These are phyloP conservation scores for Amblyjoppa proteus DNA, from an alignment of 2,888 invertebrate genomes.

Conservation along the genomic window DNA sequence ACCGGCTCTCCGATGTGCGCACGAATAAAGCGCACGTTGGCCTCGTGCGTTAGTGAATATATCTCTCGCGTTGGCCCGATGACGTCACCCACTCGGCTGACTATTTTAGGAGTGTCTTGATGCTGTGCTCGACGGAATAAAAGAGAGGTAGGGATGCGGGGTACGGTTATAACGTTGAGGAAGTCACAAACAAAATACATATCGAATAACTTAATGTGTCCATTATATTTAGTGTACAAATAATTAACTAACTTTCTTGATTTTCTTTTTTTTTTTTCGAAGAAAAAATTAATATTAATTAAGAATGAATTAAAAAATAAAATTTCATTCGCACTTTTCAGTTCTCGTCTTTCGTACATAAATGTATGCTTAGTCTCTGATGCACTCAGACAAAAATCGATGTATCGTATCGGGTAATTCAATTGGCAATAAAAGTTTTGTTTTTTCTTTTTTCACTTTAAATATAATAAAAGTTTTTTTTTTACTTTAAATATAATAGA, in stretches of 20 bases:
- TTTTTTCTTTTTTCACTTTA: neutral
- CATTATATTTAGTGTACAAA: slow-evolving; percentile 82
- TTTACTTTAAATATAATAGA: slow-evolving; percentile 1
- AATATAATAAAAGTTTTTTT: neutral
- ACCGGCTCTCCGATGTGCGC: slow-evolving; percentile 1
- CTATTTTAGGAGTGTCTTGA: slow-evolving; percentile 84
- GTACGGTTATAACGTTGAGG: slow-evolving; percentile 25
- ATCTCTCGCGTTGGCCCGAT: slow-evolving; percentile 76
- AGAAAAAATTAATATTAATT: slow-evolving; percentile 38
- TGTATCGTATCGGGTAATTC: slow-evolving; percentile 28
- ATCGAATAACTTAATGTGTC: slow-evolving; percentile 79
- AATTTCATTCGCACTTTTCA: slow-evolving; percentile 45
- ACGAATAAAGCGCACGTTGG: slow-evolving; percentile 13
- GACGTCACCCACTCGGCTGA: slow-evolving; percentile 81
- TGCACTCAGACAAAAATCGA: slow-evolving; percentile 23
- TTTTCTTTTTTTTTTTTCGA: slow-evolving; percentile 29
- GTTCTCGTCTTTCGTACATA: neutral
- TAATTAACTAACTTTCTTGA: slow-evolving; percentile 79
- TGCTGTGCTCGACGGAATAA: slow-evolving; percentile 67
- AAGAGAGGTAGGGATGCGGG: slow-evolving; percentile 51
- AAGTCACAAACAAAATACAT: slow-evolving; percentile 73
- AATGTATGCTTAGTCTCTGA: neutral
- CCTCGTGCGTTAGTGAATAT: slow-evolving; percentile 71
- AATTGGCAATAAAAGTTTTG: slow-evolving; percentile 6
- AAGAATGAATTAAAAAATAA: slow-evolving; percentile 25